Evolutionary conservation across 2,113 vertebrate genomes (phyloP), one percentile per base, ranked within the genome.

Genomic region (Ammodytes dubius): DNA sequence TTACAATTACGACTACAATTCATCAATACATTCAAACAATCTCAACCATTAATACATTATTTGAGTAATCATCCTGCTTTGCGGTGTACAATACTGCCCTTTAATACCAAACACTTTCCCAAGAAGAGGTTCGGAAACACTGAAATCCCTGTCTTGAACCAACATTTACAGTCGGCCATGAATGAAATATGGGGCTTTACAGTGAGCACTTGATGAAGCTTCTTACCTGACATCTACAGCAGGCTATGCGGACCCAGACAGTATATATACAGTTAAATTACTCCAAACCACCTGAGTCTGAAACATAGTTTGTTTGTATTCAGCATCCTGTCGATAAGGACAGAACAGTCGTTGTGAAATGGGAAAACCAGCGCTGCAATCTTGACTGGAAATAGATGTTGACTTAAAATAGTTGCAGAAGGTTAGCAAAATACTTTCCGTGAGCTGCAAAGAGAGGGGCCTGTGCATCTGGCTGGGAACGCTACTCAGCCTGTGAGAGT

Each of bases 361-460:
- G 59, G 68, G 74, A 87, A 92, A 82, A 70, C 74, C 77, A 40
- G 53, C 87, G 79, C 83, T 81, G 72, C 79, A 19, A 77, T 86
- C 70, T 65, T 12, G 66, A 77, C 87, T 91, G 88, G 82, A 91
- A 90, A 89, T 78, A 88, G 85, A 86, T 92, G 91, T 94, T 94
- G 88, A 92, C 82, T 87, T 88, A 74, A 86, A 90, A 91, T 57
- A 84, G 87, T 86, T 84, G 82, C 86, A 14, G 75, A 91, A 88
- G 88, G 86, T 93, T 88, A 89, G 82, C 61, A 83, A 93, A 93
- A 91, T 89, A 91, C 69, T 65, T 88, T 87, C 84, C 83, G 59
- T 27, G 83, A 84, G 79, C 47, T 15, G 90, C 69, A 83, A 70
- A 89, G 87, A 87, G 86, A 84, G 77, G 82, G n/a, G 77, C 60